Evolutionary conservation across 2,888 invertebrate species (phyloP).

Genomic region (Steinernema hermaphroditum): DNA sequence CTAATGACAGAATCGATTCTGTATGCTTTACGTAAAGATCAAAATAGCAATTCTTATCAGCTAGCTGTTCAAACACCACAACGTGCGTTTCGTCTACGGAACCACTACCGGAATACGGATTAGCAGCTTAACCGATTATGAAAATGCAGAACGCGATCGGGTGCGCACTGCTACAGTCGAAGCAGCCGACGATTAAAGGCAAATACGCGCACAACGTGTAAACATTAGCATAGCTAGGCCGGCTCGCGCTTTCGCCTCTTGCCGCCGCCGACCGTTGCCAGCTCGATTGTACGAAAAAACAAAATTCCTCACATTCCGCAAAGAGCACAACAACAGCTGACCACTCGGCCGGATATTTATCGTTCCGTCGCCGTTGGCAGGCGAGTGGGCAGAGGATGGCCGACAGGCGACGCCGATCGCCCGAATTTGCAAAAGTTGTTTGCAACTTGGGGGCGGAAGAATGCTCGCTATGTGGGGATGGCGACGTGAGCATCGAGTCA

Average conservation of each 20-base stretch:
- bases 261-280: not conserved
- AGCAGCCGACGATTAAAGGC: not conserved
- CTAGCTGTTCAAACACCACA: no score
- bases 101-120: not conserved
- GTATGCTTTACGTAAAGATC: no score
- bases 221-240: constrained; percentile 19
- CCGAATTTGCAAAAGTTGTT: no score
- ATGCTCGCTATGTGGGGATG: no score
- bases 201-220: constrained; percentile 20
- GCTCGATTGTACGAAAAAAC: constrained; percentile 23
- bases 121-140: constrained; percentile 1
- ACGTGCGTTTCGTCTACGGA: not conserved
- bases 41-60: no score
- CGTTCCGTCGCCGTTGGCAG: not conserved
- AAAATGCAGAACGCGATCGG: not conserved
- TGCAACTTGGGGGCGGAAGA: no score
- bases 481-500: no score
- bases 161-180: not conserved
- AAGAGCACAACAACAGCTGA: constrained; percentile 22
- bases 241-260: not conserved
- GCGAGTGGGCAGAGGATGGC: no score
- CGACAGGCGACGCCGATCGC: no score
- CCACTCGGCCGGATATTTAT: constrained; percentile 15
- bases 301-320: constrained; percentile 23
- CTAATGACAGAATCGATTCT: no score